Evolutionary conservation across 2,797 vertebrate genomes (phyloP).

Genomic region (Hapalemur alaotrensis): DNA sequence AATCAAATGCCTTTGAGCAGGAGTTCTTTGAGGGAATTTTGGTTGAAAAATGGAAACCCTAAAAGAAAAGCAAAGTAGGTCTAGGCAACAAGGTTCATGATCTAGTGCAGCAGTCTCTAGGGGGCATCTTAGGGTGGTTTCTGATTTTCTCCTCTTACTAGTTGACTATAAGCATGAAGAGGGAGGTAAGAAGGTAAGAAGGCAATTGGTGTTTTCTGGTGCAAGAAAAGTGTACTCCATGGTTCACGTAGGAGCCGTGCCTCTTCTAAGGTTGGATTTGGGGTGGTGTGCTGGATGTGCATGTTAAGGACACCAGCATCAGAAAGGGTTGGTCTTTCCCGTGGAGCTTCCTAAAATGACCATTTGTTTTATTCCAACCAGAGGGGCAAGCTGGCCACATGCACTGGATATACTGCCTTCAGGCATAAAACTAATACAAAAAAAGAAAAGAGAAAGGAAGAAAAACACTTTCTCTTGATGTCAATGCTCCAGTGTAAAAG

Average conservation of each 20-base stretch:
- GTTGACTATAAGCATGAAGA: neutral
- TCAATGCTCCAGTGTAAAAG: slow-evolving; percentile 11
- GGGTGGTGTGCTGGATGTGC: neutral
- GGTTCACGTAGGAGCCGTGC: neutral
- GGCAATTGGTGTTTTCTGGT: neutral
- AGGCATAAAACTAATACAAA: slow-evolving; percentile 44
- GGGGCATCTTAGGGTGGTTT: neutral
- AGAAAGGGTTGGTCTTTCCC: neutral
- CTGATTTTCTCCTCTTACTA: neutral
- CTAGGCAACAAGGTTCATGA: neutral
- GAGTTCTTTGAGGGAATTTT: neutral
- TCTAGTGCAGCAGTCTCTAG: neutral
- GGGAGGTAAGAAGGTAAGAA: neutral
- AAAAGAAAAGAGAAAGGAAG: slow-evolving; percentile 40
- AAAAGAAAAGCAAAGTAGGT: neutral
- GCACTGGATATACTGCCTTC: neutral
- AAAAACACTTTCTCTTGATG: slow-evolving; percentile 54
- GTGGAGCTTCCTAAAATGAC: neutral
- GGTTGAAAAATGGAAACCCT: neutral
- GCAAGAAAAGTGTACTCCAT: neutral
- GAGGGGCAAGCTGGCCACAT: neutral
- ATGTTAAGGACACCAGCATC: neutral
- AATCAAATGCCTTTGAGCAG: neutral
- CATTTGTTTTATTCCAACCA: slow-evolving; percentile 1
- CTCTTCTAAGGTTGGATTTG: neutral